Conservation (phyloP, 2,113 vertebrate genomes). For the Morone saxatilis region DNA sequence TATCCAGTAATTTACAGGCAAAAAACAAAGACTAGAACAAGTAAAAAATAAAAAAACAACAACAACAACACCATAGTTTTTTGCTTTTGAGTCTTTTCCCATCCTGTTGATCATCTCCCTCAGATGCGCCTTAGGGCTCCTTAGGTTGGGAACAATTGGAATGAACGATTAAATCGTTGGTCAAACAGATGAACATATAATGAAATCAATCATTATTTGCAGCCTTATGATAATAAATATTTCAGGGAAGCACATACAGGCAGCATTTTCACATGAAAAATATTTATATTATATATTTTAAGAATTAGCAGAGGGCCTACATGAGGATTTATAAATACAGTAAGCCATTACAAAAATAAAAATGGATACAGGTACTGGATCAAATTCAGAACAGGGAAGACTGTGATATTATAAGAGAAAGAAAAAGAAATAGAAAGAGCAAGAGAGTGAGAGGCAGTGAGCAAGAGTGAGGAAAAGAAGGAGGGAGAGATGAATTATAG, state of each 20-base stretch:
- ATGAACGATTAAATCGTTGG: background rate
- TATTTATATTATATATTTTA: background rate
- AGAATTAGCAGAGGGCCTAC: background rate
- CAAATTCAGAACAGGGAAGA: constrained; percentile 21
- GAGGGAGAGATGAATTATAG: constrained; percentile 67
- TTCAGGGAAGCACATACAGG: background rate
- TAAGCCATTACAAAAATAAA: constrained; percentile 2
- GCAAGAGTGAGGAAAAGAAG: constrained; percentile 48
- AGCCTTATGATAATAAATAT: background rate
- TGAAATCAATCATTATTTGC: background rate
- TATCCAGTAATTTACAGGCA: background rate
- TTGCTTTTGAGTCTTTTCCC: background rate
- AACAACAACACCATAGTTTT: background rate
- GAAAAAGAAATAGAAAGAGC: constrained; percentile 4
- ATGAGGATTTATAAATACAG: background rate
- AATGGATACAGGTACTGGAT: constrained; percentile 9
- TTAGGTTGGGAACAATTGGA: background rate
- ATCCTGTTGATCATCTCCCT: background rate
- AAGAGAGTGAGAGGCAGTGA: constrained; percentile 48
- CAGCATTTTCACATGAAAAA: constrained; percentile 9
- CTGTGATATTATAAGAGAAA: constrained; percentile 7
- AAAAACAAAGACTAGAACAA: too few relatives aligned
- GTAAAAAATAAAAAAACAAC: background rate
- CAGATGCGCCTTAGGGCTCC: background rate
- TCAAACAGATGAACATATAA: background rate